Conservation (phyloP, 2,888 invertebrate species). For the Asteroscopus sphinx region DNA sequence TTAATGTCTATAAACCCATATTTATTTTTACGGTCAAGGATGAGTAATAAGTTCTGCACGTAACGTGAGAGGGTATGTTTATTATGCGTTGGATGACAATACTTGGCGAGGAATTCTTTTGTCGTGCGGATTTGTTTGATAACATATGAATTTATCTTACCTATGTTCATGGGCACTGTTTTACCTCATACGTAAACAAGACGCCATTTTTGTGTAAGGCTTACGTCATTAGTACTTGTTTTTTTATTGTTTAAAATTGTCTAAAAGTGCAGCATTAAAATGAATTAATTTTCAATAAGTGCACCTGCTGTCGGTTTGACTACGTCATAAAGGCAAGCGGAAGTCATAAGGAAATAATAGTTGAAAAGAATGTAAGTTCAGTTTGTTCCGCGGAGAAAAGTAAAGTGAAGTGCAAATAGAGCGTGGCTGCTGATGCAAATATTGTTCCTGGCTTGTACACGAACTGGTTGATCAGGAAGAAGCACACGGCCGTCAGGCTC, state of each 20-base stretch:
- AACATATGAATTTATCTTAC: slow-evolving; percentile 43
- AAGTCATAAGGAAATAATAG: slow-evolving; percentile 47
- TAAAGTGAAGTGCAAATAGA: slow-evolving; percentile 32
- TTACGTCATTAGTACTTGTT: slow-evolving; percentile 28
- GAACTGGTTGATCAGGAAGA: slow-evolving; percentile 38
- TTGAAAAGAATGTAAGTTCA: slow-evolving; percentile 30
- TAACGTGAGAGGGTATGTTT: slow-evolving; percentile 70
- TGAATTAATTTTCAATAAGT: slow-evolving; percentile 33
- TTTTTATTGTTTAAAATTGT: slow-evolving; percentile 10
- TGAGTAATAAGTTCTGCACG: slow-evolving; percentile 60
- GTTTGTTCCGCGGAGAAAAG: slow-evolving; percentile 48
- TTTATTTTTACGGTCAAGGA: slow-evolving; percentile 81
- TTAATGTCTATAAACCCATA: slow-evolving; percentile 54
- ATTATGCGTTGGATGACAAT: slow-evolving; percentile 64
- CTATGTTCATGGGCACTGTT: slow-evolving; percentile 43
- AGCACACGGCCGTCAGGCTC: slow-evolving; percentile 15
- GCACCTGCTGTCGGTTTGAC: slow-evolving; percentile 18
- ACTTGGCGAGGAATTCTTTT: slow-evolving; percentile 62
- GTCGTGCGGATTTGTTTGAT: slow-evolving; percentile 55
- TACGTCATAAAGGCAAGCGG: slow-evolving; percentile 26
- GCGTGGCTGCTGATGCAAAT: slow-evolving; percentile 48
- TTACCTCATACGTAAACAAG: slow-evolving; percentile 19
- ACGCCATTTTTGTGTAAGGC: slow-evolving; percentile 4
- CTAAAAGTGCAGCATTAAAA: slow-evolving; percentile 12
- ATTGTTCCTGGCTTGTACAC: slow-evolving; percentile 36